phyloP scores from a whole-genome alignment of 2,888 invertebrate species.

The Portevinia maculata region DNA sequence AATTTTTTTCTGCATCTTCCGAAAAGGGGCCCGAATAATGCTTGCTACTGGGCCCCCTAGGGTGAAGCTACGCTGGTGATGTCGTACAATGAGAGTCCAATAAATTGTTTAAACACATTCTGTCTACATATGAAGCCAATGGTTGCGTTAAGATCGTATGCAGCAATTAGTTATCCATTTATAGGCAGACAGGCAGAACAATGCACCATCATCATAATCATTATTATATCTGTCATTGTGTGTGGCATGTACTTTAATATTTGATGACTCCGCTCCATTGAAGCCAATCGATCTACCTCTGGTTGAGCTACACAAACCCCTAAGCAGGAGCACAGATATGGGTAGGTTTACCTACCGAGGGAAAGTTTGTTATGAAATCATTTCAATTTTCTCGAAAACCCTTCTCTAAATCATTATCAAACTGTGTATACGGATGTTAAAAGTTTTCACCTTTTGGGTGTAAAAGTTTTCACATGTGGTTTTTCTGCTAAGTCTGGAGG shows the following conservation, averaged over 20 bases:
- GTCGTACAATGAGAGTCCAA: too few relatives aligned
- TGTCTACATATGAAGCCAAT: slow-evolving; percentile 1
- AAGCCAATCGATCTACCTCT: slow-evolving; percentile 45
- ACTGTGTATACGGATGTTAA: slow-evolving; percentile 39
- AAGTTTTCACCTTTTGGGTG: slow-evolving; percentile 55
- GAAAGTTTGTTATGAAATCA: slow-evolving; percentile 44
- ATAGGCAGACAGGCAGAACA: slow-evolving; percentile 48
- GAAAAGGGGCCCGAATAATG: too few relatives aligned
- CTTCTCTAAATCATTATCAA: slow-evolving; percentile 30
- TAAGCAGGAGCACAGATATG: not conserved
- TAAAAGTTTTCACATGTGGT: slow-evolving; percentile 41
- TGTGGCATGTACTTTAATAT: slow-evolving; percentile 40
- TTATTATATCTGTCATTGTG: slow-evolving; percentile 50
- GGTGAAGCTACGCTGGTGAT: too few relatives aligned
- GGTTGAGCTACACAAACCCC: not conserved
- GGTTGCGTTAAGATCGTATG: slow-evolving; percentile 7
- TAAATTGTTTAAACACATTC: too few relatives aligned
- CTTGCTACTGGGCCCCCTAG: too few relatives aligned
- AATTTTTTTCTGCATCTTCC: too few relatives aligned
- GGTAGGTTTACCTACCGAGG: not conserved
- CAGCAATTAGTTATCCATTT: slow-evolving; percentile 62
- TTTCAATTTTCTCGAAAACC: not conserved
- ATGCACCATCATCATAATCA: slow-evolving; percentile 58
- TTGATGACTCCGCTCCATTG: slow-evolving; percentile 50
- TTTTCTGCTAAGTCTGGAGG: slow-evolving; percentile 16